Evolutionary conservation across 1,140 invertebrate species (phyloP), one percentile per base, ranked within the genome.

Genomic region (Popillia japonica): DNA sequence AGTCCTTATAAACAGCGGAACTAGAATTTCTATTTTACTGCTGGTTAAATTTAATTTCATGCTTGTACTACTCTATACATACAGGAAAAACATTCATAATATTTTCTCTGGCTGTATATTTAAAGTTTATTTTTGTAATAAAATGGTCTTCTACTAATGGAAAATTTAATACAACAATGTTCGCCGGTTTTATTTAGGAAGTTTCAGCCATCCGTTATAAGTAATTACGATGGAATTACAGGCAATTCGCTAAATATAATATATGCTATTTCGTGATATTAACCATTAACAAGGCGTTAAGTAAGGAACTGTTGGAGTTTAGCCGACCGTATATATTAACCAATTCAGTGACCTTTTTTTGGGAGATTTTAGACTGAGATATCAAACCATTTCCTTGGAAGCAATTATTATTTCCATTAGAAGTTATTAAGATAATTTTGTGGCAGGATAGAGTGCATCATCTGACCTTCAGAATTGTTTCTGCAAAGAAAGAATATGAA

Each of bases 221-320:
- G 48, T 55, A n/a, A 55, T 55, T 55, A n/a, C 48, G 17, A 0
- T 7, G 7, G 11, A 14, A 55, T 55, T 55, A 55, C 48, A 17
- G 48, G 14, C 48, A 55, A 55, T 55, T 55, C 17, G 48, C 48
- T 55, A 55, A 55, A 55, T 55, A 55, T 55, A 55, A 55, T 55
- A 55, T 55, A 55, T 55, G 48, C 48, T 4, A 55, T 55, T 6
- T 55, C 48, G 48, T 55, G 48, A 55, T 55, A 55, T 55, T 55
- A 17, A 7, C 14, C 48, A 55, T 55, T 55, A 55, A 17, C 48
- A 55, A 55, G 11, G 17, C 48, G 48, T 55, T 55, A 55, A 55
- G 14, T 17, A 17, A 55, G 17, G 17, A 0, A 55, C 6, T 1
- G 27, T 34, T 17, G 6, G 14, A 55, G 48, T 14, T 14, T 55